A percentile compares a stretch with the other conserved stretches of the same genome.
These are phyloP conservation scores for Malachius bipustulatus DNA, from an alignment of 2,888 invertebrate species.

Conservation along the genomic window DNA sequence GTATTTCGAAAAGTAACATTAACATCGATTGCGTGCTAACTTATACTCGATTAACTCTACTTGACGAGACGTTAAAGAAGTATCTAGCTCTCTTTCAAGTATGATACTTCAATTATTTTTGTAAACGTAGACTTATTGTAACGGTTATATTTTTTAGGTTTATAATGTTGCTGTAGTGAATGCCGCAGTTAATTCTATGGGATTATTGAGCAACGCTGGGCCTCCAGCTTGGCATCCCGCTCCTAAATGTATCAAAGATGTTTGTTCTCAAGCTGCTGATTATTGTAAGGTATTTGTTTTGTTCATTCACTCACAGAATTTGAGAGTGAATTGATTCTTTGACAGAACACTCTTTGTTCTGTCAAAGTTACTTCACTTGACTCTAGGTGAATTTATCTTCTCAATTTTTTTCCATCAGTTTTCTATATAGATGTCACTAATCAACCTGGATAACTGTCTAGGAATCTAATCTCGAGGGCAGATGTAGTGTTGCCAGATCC, in stretches of 20 bases:
- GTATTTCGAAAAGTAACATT: slow-evolving; percentile 46
- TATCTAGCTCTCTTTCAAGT: no score
- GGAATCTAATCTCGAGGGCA: no score
- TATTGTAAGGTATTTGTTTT: slow-evolving; percentile 49
- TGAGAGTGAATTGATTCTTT: no score
- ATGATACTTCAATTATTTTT: slow-evolving; percentile 21
- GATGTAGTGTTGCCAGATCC: no score
- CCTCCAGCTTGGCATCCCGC: slow-evolving; percentile 77
- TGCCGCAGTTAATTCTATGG: slow-evolving; percentile 73
- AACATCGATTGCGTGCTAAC: slow-evolving; percentile 61
- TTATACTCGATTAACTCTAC: slow-evolving; percentile 68
- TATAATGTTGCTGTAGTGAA: slow-evolving; percentile 68
- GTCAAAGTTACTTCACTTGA: no score
- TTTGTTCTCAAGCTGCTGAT: slow-evolving; percentile 49
- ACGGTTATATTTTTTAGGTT: slow-evolving; percentile 36
- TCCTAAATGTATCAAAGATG: slow-evolving; percentile 45
- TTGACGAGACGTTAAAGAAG: slow-evolving; percentile 63
- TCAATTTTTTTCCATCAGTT: no score
- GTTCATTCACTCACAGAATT: no score
- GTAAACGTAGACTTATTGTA: neutral
- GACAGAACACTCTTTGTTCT: no score
- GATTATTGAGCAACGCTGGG: slow-evolving; percentile 63
- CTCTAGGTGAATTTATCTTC: no score
- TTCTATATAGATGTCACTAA: no score
- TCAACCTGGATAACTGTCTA: no score